Evolutionary conservation across 2,888 invertebrate species (phyloP), one percentile per base, ranked within the genome.

Genomic region (Meteorus colon): DNA sequence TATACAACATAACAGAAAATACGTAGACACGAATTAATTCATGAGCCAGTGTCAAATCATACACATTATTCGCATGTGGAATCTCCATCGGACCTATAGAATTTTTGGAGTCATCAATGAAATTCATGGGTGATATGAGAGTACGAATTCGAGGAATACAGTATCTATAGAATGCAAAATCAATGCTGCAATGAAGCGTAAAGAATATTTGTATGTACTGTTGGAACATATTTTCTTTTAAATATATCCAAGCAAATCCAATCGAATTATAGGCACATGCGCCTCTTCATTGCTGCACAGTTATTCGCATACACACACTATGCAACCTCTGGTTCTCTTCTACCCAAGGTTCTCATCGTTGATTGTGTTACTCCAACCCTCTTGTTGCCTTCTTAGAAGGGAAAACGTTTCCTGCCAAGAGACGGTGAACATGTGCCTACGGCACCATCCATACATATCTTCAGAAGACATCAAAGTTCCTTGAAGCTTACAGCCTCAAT

Each of bases 331-430:
- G 82, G 83, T 80, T 84, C 82, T 78, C 82, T 80, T 41, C 81
- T 82, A 81, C 82, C 78, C 78, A 77, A 81, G 77, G 75, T 83
- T 84, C 82, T 85, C 81, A 85, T 85, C 81, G 83, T 84, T 87
- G 85, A 88, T 88, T 85, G 85, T 87, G 85, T 86, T 88, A 87
- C 83, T 81, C 81, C 84, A 70, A 60, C 70, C 74, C 69, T 55
- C 19, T 69, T 76, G 79, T 80, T 80, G 78, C 80, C 81, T 81
- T 82, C 83, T 82, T 80, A 75, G 81, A 81, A 83, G 81, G 85
- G 5, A 63, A 86, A 87, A 84, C 84, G 86, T 85, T 87, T 86
- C 85, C 84, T 85, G 85, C 86, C 84, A 85, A 85, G 85, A 83
- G 83, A 82, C 79, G 81, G 82, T 77, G 84, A 84, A 84, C 83